phyloP scores from a whole-genome alignment of 2,797 vertebrate genomes.

The Mormyrops attenuatus region DNA sequence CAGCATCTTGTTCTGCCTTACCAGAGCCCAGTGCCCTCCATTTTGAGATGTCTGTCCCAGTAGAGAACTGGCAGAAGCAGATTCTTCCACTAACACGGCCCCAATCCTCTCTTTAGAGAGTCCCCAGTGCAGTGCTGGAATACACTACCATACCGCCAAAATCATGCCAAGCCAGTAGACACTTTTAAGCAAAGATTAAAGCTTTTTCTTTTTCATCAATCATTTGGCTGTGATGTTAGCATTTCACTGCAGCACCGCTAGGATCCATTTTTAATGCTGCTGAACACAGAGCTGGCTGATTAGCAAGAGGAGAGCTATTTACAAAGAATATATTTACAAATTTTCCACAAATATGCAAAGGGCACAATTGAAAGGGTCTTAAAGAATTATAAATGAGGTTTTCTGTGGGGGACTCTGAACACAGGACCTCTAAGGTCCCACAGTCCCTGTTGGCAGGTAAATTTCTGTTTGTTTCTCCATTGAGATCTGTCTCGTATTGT shows the following conservation, averaged over 20 bases:
- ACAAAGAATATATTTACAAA: constrained; percentile 73
- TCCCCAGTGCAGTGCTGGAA: constrained; percentile 50
- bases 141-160: constrained; percentile 43
- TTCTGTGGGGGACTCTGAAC: constrained; percentile 23
- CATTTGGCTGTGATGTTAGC: constrained; percentile 72
- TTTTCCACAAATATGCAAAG: constrained; percentile 60
- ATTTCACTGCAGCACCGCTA: constrained; percentile 64
- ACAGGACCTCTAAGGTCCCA: constrained; percentile 25
- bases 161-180: constrained; percentile 68
- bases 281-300: constrained; percentile 60
- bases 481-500: constrained; percentile 6
- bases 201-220: constrained; percentile 76
- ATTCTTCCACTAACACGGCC: constrained; percentile 36
- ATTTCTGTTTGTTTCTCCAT: background rate
- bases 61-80: background rate
- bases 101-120: constrained; percentile 54
- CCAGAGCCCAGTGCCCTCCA: background rate
- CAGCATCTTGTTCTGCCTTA: background rate
- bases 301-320: constrained; percentile 68
- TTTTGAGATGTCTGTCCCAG: constrained; percentile 6
- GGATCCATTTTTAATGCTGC: constrained; percentile 77
- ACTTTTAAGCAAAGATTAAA: constrained; percentile 80
- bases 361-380: constrained; percentile 66
- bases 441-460: background rate
- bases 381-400: constrained; percentile 62